A percentile compares a stretch with the other conserved stretches of the same genome.
Conservation (phyloP, 2,888 invertebrate species). For the Lamellibrachia columna region DNA sequence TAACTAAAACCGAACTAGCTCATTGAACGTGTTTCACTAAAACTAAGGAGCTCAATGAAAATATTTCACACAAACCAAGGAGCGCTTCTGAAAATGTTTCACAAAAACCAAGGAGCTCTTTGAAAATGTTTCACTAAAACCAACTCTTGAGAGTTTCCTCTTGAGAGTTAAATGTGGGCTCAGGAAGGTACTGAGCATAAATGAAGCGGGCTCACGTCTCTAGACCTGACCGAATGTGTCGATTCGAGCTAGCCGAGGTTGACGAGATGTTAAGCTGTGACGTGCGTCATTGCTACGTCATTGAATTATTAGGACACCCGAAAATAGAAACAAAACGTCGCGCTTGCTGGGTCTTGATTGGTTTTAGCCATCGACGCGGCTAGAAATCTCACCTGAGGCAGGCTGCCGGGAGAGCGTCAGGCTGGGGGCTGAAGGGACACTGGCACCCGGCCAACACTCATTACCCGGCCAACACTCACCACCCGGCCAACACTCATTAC, state of each 20-base stretch:
- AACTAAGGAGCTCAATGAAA: too few species aligned
- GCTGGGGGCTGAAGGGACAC: background rate
- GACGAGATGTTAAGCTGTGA: background rate
- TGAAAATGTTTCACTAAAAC: background rate
- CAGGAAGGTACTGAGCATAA: background rate
- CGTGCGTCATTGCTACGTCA: background rate
- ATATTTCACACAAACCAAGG: too few species aligned
- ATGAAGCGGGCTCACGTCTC: background rate
- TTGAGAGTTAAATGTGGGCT: background rate
- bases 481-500: too few species aligned
- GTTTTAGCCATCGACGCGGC: background rate
- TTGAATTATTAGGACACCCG: background rate
- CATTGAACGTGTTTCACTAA: background rate
- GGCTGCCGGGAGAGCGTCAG: background rate
- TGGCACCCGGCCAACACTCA: background rate
- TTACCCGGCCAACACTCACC: too few species aligned
- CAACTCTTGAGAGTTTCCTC: too few species aligned
- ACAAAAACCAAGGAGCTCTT: background rate
- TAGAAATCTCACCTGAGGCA: background rate
- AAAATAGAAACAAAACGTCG: slow-evolving; percentile 6
- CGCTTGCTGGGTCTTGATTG: background rate
- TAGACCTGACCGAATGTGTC: background rate
- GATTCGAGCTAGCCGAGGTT: background rate
- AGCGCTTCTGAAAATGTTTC: background rate
- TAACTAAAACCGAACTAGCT: background rate